These are phyloP conservation scores for Rhagonycha fulva DNA, from an alignment of 2,888 invertebrate species.

Conservation along the genomic window DNA sequence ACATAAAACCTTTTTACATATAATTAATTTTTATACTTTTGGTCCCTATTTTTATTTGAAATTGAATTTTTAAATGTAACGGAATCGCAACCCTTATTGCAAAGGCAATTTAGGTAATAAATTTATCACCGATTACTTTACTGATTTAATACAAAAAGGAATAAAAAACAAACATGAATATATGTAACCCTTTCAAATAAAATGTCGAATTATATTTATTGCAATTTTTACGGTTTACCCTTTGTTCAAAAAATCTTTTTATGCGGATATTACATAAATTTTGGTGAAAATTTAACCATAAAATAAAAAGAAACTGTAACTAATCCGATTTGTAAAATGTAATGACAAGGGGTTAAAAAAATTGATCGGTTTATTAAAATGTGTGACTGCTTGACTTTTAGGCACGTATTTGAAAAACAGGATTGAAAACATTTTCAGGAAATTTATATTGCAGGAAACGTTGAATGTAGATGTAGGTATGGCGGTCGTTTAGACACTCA, in stretches of 20 bases:
- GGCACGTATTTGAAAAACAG: not conserved
- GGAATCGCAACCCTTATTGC: not conserved
- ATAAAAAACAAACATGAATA: not conserved
- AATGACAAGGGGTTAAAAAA: not conserved
- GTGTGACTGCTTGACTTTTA: not conserved
- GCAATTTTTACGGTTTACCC: constrained; percentile 10
- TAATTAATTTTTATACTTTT: not conserved
- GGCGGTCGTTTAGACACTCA: not conserved
- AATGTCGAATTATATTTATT: constrained; percentile 33
- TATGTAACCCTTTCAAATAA: constrained; percentile 20
- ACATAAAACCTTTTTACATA: not conserved
- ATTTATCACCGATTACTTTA: not conserved
- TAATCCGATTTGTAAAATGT: not conserved
- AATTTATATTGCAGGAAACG: not conserved
- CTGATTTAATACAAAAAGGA: not conserved
- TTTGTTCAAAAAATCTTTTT: not conserved
- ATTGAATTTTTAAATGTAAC: not conserved
- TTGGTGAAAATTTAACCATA: not conserved
- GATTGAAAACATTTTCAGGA: not conserved
- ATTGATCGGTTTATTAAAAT: not conserved
- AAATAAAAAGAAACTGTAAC: not conserved
- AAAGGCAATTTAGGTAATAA: not conserved
- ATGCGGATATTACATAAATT: not conserved
- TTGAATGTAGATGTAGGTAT: not conserved
- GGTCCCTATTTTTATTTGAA: not conserved